Evolutionary conservation across 1,140 invertebrate genomes (phyloP).

Genomic region (Drosophila athabasca): DNA sequence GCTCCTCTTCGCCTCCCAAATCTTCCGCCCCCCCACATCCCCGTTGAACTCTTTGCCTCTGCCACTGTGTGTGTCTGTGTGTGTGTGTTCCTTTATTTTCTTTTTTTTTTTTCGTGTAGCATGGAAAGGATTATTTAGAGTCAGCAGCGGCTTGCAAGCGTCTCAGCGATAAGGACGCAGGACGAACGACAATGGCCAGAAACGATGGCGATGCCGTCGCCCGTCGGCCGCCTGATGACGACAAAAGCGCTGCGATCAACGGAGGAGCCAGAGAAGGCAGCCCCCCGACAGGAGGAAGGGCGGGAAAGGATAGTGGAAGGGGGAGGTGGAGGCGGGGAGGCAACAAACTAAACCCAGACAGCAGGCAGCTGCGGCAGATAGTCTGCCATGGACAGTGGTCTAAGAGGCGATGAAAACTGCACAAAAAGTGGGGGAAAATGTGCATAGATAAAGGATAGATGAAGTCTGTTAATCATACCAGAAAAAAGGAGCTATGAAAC

Average conservation of each 20-base stretch:
- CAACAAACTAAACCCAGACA: too few relatives aligned
- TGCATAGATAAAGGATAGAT: too few relatives aligned
- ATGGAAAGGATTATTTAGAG: slow-evolving; percentile 79
- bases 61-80: slow-evolving; percentile 31
- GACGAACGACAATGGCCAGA: slow-evolving; percentile 67
- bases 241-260: slow-evolving; percentile 56
- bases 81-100: slow-evolving; percentile 39
- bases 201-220: slow-evolving; percentile 22
- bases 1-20: slow-evolving; percentile 25
- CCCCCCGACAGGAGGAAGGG: background rate
- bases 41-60: slow-evolving; percentile 35
- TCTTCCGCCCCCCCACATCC: background rate
- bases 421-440: too few relatives aligned
- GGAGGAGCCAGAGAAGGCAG: slow-evolving; percentile 8
- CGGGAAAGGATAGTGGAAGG: too few relatives aligned
- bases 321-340: too few relatives aligned
- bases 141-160: slow-evolving; percentile 77
- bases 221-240: slow-evolving; percentile 41
- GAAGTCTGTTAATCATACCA: too few relatives aligned
- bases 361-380: too few relatives aligned
- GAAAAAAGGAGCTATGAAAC: too few relatives aligned
- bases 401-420: too few relatives aligned
- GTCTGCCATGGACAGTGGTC: too few relatives aligned
- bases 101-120: slow-evolving; percentile 58
- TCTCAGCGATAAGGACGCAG: slow-evolving; percentile 76